Evolutionary conservation across 2,888 invertebrate species (phyloP).

Genomic region (Stenolophus ochropezus): DNA sequence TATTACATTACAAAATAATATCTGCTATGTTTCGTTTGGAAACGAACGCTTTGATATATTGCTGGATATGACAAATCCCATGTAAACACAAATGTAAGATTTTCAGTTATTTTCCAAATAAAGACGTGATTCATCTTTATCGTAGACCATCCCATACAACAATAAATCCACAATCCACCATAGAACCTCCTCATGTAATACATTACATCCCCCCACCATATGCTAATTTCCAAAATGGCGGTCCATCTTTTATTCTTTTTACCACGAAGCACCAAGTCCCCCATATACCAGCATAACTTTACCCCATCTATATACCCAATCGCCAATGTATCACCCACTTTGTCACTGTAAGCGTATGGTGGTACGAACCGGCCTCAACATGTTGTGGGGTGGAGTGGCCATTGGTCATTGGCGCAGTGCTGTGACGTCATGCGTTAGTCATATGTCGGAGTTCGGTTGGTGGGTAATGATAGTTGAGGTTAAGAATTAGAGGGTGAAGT

Average conservation of each 20-base stretch:
- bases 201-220: not conserved
- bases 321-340: not conserved
- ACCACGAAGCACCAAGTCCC: not conserved
- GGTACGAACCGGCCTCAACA: not conserved
- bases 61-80: too few species aligned
- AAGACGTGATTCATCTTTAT: too few species aligned
- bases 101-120: too few species aligned
- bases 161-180: too few species aligned
- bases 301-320: not conserved
- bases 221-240: not conserved
- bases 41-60: too few species aligned
- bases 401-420: slow-evolving; percentile 29
- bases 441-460: slow-evolving; percentile 15
- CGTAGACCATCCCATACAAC: too few species aligned
- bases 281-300: not conserved
- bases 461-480: too few species aligned
- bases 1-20: too few species aligned
- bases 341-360: not conserved
- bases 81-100: too few species aligned
- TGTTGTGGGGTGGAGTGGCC: slow-evolving; percentile 26
- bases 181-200: too few species aligned
- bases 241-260: not conserved
- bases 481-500: too few species aligned
- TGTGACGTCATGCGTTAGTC: slow-evolving; percentile 41
- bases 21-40: too few species aligned